Conservation (phyloP, 2,113 vertebrate genomes). For the Poicephalus gulielmi region DNA sequence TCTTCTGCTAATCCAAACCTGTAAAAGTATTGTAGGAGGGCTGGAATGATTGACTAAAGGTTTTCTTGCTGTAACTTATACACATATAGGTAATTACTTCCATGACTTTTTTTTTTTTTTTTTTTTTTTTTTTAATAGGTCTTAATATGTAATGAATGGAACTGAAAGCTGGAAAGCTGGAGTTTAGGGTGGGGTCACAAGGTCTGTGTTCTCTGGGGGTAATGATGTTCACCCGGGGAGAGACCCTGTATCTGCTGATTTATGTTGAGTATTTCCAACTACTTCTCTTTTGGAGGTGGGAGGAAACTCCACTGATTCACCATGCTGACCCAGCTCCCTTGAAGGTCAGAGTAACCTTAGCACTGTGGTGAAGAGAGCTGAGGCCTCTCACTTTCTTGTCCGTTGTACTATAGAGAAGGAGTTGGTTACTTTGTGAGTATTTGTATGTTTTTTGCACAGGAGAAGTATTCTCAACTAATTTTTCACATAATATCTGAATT, state of each 20-base stretch:
- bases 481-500: background rate
- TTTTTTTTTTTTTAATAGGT: background rate
- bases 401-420: too few species aligned
- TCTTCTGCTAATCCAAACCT: background rate
- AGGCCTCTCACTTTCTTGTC: background rate
- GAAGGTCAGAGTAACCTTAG: background rate
- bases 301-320: background rate
- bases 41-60: conserved; percentile 9
- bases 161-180: background rate
- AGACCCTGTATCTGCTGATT: background rate
- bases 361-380: fast-evolving
- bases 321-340: fast-evolving
- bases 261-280: background rate
- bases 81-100: background rate
- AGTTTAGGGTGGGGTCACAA: background rate
- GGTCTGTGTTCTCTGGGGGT: background rate
- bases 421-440: background rate
- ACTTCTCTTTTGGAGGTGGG: background rate
- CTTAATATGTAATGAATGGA: background rate
- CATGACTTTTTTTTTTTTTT: background rate
- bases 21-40: background rate
- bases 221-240: background rate
- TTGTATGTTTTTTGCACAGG: background rate
- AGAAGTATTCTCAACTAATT: background rate
- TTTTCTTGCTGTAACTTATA: conserved; percentile 25